phyloP scores from a whole-genome alignment of 2,113 vertebrate genomes.

The Pristiophorus japonicus region DNA sequence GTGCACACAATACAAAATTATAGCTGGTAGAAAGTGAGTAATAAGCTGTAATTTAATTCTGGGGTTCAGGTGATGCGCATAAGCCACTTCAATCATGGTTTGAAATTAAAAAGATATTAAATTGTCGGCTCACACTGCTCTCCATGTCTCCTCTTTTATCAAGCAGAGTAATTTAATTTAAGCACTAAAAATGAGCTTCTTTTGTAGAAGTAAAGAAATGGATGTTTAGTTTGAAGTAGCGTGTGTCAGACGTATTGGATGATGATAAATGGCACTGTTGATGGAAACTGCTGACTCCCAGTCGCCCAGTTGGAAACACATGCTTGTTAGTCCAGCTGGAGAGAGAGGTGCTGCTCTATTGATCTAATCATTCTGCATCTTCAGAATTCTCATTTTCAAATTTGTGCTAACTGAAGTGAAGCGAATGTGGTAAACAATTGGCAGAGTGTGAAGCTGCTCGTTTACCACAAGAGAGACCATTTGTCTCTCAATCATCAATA shows the following conservation, averaged over 20 bases:
- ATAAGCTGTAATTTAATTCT: not conserved
- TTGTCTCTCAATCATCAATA: no score
- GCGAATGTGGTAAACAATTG: no score
- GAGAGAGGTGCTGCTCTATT: slow-evolving; percentile 37
- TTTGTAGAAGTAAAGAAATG: not conserved
- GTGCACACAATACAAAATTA: not conserved
- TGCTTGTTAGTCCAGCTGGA: slow-evolving; percentile 20
- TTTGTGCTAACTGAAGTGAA: slow-evolving; percentile 27
- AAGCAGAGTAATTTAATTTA: slow-evolving; percentile 20
- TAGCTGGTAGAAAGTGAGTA: slow-evolving; percentile 10
- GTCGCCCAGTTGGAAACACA: slow-evolving; percentile 36
- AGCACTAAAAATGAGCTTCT: slow-evolving; percentile 14
- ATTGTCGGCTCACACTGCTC: slow-evolving; percentile 6
- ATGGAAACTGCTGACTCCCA: not conserved
- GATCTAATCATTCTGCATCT: slow-evolving; percentile 12
- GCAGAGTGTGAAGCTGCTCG: not conserved
- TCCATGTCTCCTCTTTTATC: not conserved
- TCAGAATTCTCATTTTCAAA: slow-evolving; percentile 21
- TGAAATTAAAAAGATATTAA: slow-evolving; percentile 29
- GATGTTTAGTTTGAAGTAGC: not conserved
- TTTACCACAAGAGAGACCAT: not conserved
- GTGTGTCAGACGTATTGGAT: not conserved
- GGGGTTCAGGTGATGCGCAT: not conserved
- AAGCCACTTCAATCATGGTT: not conserved
- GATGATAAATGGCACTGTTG: slow-evolving; percentile 20